A percentile compares a stretch with the other conserved stretches of the same genome.
These are phyloP conservation scores for Vireo griseus DNA, from an alignment of 2,797 vertebrate species.

Conservation along the genomic window DNA sequence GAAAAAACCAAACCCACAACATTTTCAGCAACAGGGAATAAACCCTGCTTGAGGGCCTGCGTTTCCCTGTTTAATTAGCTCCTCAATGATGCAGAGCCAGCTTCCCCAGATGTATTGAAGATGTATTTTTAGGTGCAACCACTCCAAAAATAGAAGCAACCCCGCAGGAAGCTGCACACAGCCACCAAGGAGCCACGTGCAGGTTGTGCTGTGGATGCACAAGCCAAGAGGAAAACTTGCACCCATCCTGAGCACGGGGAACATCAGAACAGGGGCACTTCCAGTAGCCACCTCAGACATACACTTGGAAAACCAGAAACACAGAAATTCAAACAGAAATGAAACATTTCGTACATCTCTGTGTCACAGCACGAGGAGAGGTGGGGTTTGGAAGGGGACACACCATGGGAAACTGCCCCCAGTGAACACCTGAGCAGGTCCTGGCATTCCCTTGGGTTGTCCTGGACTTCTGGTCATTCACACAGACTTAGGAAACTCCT, in stretches of 20 bases:
- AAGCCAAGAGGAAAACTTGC: neutral
- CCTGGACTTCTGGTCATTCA: neutral
- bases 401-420: fast-evolving
- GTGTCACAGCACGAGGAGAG: fast-evolving
- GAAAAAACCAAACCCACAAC: fast-evolving
- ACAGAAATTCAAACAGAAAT: fast-evolving
- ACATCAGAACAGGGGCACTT: neutral
- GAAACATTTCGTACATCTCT: fast-evolving
- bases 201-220: neutral
- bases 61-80: neutral
- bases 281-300: neutral
- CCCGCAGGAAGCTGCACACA: neutral
- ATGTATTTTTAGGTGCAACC: constrained; percentile 37
- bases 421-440: fast-evolving
- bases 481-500: fast-evolving
- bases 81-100: neutral
- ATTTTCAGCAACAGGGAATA: fast-evolving
- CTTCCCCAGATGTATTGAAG: neutral
- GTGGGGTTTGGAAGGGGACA: neutral
- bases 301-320: fast-evolving
- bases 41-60: neutral
- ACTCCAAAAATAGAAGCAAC: constrained; percentile 7
- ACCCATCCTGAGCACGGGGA: neutral
- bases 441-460: neutral
- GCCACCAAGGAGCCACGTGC: neutral